These are phyloP conservation scores for Pachyramphus minor DNA, from an alignment of 2,113 vertebrate genomes.

Conservation along the genomic window DNA sequence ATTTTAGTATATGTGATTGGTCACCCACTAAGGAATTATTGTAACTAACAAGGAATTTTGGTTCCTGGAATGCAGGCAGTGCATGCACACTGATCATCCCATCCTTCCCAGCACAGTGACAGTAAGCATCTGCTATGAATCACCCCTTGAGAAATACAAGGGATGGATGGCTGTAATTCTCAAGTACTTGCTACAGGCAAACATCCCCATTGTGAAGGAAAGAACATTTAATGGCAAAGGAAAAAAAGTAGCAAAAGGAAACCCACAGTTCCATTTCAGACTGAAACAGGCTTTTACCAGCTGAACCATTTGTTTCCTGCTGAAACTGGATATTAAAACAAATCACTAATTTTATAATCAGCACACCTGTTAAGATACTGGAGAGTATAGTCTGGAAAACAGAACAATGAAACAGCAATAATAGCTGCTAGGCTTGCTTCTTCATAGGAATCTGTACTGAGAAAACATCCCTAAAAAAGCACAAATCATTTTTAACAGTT, in stretches of 20 bases:
- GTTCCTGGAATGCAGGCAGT: not conserved
- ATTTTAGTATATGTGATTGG: not conserved
- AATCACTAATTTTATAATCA: not conserved
- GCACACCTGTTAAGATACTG: not conserved
- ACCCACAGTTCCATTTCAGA: not conserved
- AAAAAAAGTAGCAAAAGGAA: not conserved
- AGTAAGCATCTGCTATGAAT: not conserved
- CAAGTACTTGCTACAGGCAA: not conserved
- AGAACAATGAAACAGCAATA: not conserved
- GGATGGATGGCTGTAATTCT: not conserved
- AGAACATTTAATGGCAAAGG: not conserved
- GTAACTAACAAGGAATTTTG: not conserved
- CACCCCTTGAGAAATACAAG: not conserved
- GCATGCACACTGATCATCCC: not conserved
- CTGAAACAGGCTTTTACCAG: not conserved
- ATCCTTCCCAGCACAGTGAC: not conserved
- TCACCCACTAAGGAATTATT: not conserved
- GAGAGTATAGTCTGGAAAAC: not conserved
- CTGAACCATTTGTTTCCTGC: not conserved
- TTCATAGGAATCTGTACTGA: not conserved
- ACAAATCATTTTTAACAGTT: not conserved
- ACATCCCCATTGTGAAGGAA: not conserved
- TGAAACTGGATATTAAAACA: not conserved
- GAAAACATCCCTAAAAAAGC: not conserved
- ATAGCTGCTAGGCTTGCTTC: not conserved